Evolutionary conservation across 2,797 vertebrate species (phyloP).

Genomic region (Falco concolor): DNA sequence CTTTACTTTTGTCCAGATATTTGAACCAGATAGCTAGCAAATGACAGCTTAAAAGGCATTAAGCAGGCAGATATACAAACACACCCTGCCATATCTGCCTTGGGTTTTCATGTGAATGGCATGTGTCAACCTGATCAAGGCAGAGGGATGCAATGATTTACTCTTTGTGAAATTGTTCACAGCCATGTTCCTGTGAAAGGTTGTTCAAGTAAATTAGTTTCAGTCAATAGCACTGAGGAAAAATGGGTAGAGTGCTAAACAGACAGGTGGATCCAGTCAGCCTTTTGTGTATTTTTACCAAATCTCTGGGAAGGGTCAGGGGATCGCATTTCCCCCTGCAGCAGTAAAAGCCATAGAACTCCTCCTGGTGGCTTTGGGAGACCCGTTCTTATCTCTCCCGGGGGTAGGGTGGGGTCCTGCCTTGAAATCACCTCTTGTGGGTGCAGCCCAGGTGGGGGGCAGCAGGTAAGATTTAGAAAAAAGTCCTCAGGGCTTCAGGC

Average conservation of each 20-base stretch:
- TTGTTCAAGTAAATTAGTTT: slow-evolving; percentile 56
- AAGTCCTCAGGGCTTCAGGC: not conserved
- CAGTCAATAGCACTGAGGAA: not conserved
- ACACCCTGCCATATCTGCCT: not conserved
- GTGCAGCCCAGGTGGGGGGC: not conserved
- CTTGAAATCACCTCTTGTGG: not conserved
- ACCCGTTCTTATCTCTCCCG: not conserved
- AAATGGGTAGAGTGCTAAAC: slow-evolving; percentile 28
- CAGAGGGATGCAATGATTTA: not conserved
- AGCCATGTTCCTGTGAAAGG: not conserved
- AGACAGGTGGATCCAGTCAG: slow-evolving; percentile 49
- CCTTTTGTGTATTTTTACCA: not conserved
- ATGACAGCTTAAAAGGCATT: slow-evolving; percentile 61
- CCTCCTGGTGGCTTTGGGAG: not conserved
- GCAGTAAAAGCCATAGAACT: slow-evolving; percentile 35
- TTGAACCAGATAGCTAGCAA: slow-evolving; percentile 71
- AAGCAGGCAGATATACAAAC: slow-evolving; percentile 42
- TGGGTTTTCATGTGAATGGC: slow-evolving; percentile 5
- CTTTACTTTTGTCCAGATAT: slow-evolving; percentile 73
- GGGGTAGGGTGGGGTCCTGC: not conserved
- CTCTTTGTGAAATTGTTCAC: not conserved
- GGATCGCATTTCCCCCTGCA: not conserved
- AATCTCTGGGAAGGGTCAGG: not conserved
- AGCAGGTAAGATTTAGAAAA: not conserved
- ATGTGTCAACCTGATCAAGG: slow-evolving; percentile 16